phyloP scores from a whole-genome alignment of 2,797 vertebrate species.

The Sebastolobus altivelis region DNA sequence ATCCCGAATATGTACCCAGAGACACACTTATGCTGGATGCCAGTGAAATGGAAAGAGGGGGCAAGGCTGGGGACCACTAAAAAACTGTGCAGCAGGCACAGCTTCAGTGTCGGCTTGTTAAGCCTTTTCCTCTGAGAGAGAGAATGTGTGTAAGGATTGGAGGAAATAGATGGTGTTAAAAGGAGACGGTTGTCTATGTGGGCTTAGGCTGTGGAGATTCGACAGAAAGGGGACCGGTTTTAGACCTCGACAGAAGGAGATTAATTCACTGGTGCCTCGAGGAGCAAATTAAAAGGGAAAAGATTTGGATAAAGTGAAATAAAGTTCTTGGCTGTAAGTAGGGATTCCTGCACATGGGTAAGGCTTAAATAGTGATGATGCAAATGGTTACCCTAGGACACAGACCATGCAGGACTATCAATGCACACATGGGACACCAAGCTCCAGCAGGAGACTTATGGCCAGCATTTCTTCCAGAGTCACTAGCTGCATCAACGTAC shows the following conservation, averaged over 20 bases:
- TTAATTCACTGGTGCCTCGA: constrained; percentile 27
- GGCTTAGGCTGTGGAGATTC: constrained; percentile 17
- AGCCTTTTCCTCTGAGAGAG: constrained; percentile 24
- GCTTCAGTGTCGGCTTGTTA: constrained; percentile 15
- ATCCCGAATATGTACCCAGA: constrained; percentile 49
- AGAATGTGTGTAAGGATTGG: constrained; percentile 15
- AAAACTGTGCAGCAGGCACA: constrained; percentile 9
- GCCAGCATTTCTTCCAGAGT: constrained; percentile 39
- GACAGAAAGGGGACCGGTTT: constrained; percentile 33
- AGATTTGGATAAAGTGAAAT: constrained; percentile 34
- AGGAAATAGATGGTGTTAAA: constrained; percentile 21
- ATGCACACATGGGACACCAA: constrained; percentile 29
- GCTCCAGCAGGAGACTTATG: constrained; percentile 27
- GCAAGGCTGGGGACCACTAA: constrained; percentile 4
- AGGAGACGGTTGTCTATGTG: constrained; percentile 41
- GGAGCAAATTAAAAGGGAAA: constrained; percentile 28
- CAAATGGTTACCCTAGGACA: constrained; percentile 42
- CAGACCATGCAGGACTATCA: constrained; percentile 11
- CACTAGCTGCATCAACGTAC: constrained; percentile 46
- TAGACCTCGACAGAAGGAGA: constrained; percentile 39
- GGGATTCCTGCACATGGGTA: not conserved
- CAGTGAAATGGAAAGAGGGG: constrained; percentile 38
- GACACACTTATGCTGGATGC: constrained; percentile 27
- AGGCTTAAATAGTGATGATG: constrained; percentile 4
- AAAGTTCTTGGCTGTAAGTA: constrained; percentile 5